phyloP scores from a whole-genome alignment of 2,888 invertebrate species.

The Spisula solida region DNA sequence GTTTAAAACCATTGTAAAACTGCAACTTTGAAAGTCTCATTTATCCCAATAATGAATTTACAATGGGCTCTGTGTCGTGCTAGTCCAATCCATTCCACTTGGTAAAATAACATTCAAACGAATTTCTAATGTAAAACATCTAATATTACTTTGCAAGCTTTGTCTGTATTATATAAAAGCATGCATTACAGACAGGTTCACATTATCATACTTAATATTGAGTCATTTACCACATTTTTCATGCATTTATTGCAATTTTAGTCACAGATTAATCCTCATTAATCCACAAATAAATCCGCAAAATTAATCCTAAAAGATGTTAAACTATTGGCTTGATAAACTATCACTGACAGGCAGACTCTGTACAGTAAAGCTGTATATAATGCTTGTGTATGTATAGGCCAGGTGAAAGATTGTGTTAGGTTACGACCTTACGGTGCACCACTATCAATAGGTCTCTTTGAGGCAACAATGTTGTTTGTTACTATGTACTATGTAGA shows the following conservation, averaged over 20 bases:
- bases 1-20: constrained; percentile 2
- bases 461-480: no score
- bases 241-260: neutral
- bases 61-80: neutral
- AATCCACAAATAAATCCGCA: neutral
- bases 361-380: neutral
- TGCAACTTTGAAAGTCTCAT: neutral
- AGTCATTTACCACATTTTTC: neutral
- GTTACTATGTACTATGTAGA: no score
- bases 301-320: neutral
- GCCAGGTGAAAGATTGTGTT: neutral
- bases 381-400: neutral
- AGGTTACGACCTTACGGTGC: neutral
- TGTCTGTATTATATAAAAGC: no score
- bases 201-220: neutral
- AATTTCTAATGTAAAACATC: constrained; percentile 1
- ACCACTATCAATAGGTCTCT: no score
- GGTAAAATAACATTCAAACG: neutral
- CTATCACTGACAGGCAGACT: neutral
- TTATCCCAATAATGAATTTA: neutral
- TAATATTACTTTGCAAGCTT: neutral
- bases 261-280: neutral
- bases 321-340: constrained; percentile 3
- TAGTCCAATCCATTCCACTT: neutral
- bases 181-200: neutral